Conservation (phyloP, 2,888 invertebrate species). For the Acanthosepion esculentum region DNA sequence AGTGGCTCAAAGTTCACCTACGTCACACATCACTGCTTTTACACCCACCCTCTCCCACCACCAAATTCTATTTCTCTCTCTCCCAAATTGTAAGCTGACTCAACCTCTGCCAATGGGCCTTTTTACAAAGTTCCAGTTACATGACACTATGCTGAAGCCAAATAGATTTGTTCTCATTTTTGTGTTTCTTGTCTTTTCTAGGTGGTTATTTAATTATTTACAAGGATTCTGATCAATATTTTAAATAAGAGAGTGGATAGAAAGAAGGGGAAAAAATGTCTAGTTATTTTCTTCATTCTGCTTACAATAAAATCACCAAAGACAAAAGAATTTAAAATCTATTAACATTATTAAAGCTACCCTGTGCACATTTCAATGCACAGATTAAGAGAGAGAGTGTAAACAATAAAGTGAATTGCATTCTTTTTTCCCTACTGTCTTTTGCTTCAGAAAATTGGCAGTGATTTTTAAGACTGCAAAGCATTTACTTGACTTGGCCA, state of each 20-base stretch:
- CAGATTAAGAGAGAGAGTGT: background rate
- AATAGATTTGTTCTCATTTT: background rate
- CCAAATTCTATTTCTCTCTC: background rate
- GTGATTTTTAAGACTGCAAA: background rate
- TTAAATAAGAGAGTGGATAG: background rate
- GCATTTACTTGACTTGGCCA: background rate
- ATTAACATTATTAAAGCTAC: conserved; percentile 17
- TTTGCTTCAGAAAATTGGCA: background rate
- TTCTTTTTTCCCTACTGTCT: background rate
- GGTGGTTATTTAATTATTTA: background rate
- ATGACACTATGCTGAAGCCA: background rate
- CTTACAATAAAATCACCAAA: background rate
- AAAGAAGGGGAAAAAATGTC: background rate
- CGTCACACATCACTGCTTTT: background rate
- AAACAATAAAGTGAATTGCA: background rate
- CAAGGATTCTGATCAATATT: background rate
- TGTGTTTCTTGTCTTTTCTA: background rate
- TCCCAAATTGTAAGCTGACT: background rate
- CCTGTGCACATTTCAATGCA: background rate
- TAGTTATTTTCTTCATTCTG: background rate
- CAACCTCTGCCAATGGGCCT: background rate
- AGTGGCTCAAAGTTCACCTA: background rate
- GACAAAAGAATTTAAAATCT: conserved; percentile 1
- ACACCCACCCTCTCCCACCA: background rate
- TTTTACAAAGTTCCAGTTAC: conserved; percentile 15